Base-by-base conservation (phyloP, 2,888 invertebrate species). In the Eristalis arbustorum region DNA sequence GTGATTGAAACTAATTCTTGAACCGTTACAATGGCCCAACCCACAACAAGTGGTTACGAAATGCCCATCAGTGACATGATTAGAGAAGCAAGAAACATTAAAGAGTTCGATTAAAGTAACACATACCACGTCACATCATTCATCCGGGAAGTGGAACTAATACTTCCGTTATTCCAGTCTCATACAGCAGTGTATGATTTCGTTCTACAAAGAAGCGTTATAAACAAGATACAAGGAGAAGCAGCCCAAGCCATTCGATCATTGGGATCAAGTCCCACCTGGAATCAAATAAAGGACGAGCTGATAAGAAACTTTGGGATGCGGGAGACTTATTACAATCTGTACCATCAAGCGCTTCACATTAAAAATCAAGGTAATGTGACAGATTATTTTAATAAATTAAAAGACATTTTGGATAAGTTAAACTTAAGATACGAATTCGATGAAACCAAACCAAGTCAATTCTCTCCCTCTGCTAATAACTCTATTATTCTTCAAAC, bases 11-110 rank as follows among this genome's bases (percentile, higher is more conserved):
- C 31, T 31, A 62, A 25, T 62, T 25, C 62, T 62, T 62, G 62
- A 25, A 22, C 62, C 28, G 31, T 28, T 62, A 62, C 62, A 62
- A 62, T 62, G 62, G 62, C 62, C 28, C 62, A 22, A 25, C 62
- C 62, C 31, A 62, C 62, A 62, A 13, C 62, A 62, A 62, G 62
- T 25, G 62, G 62, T 61, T 62, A 62, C 62, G 25, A 62, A 62
- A 62, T 62, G 10, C 28, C 62, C n/a, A 25, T 62, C 23, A 62
- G 28, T 14, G 23, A 62, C 62, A 28, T 62, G 62, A 62, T 28
- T 62, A 62, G 62, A 62, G 62, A 62, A 62, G 28, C 28, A 31
- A 31, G 31, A 31, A 31, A 31, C 31, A 31, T 31, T 31, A 31
- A 31, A 31, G 31, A 31, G 31, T 31, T 31, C 31, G 6, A 31